These are phyloP conservation scores for Ceratotherium simum DNA, from an alignment of 2,113 vertebrate species.

Conservation along the genomic window DNA sequence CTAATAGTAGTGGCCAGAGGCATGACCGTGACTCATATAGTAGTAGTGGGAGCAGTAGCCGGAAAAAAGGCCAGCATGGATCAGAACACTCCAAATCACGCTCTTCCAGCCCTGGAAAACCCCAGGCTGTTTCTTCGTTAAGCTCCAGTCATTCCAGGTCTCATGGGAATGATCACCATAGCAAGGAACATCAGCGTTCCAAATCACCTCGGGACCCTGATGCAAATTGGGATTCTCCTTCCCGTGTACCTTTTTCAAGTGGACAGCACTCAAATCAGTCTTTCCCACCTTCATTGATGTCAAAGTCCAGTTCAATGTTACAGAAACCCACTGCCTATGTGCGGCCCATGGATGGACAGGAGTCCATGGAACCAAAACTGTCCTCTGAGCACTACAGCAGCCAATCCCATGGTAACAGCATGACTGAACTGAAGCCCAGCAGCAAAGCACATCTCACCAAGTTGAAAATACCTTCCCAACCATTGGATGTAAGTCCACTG, in stretches of 20 bases:
- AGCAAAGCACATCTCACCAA: slow-evolving; percentile 97
- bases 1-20: slow-evolving; percentile 90
- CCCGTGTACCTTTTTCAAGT: slow-evolving; percentile 94
- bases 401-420: slow-evolving; percentile 91
- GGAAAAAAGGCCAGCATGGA: slow-evolving; percentile 96
- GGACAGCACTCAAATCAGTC: slow-evolving; percentile 95
- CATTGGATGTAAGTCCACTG: slow-evolving; percentile 92
- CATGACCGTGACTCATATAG: slow-evolving; percentile 92
- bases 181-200: slow-evolving; percentile 96
- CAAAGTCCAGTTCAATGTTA: slow-evolving; percentile 96
- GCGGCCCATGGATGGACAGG: slow-evolving; percentile 98
- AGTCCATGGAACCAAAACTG: slow-evolving; percentile 96
- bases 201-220: slow-evolving; percentile 97
- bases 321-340: slow-evolving; percentile 99
- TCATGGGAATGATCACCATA: slow-evolving; percentile 93
- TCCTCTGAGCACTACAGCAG: slow-evolving; percentile 93
- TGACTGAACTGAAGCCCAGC: slow-evolving; percentile 95
- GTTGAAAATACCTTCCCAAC: slow-evolving; percentile 98
- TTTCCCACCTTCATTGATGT: slow-evolving; percentile 97
- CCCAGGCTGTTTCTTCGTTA: slow-evolving; percentile 91
- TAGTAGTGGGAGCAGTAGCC: slow-evolving; percentile 85
- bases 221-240: slow-evolving; percentile 97
- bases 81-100: slow-evolving; percentile 96
- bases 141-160: slow-evolving; percentile 92
- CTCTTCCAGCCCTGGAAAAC: slow-evolving; percentile 92